These are phyloP conservation scores for Hapalemur alaotrensis DNA, from an alignment of 2,797 vertebrate genomes.

Conservation along the genomic window DNA sequence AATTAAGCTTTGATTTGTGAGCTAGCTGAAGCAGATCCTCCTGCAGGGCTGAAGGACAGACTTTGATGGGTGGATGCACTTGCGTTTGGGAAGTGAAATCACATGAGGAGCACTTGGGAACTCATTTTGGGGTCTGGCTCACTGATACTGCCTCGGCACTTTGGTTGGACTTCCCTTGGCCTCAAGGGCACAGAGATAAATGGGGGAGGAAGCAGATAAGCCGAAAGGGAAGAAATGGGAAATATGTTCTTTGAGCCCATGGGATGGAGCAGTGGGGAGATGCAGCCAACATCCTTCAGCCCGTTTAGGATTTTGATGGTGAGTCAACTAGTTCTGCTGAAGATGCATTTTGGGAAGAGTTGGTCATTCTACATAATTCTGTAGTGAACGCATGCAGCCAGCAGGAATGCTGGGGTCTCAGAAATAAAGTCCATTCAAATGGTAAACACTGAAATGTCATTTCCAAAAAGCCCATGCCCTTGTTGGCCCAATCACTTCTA, in stretches of 20 bases:
- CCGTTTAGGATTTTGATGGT: neutral
- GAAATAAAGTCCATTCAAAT: neutral
- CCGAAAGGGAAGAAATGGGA: neutral
- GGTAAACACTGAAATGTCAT: neutral
- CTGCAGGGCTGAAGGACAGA: neutral
- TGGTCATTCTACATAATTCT: neutral
- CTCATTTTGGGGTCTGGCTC: neutral
- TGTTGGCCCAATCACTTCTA: fast-evolving
- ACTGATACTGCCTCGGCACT: neutral
- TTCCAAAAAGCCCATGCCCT: neutral
- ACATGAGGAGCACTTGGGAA: neutral
- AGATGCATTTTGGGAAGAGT: neutral
- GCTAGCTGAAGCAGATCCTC: neutral
- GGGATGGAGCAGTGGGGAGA: neutral
- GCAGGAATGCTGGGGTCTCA: neutral
- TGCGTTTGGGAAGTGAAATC: neutral
- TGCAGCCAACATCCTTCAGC: neutral
- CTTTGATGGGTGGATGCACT: fast-evolving
- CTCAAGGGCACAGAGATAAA: neutral
- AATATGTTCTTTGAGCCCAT: neutral
- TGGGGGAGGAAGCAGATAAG: fast-evolving
- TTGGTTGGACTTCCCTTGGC: neutral
- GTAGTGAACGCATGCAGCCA: neutral
- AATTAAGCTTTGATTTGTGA: neutral
- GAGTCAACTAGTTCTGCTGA: neutral